Evolutionary conservation across 1,140 invertebrate species (phyloP), one percentile per base, ranked within the genome.

Genomic region (Penaeus vannamei): DNA sequence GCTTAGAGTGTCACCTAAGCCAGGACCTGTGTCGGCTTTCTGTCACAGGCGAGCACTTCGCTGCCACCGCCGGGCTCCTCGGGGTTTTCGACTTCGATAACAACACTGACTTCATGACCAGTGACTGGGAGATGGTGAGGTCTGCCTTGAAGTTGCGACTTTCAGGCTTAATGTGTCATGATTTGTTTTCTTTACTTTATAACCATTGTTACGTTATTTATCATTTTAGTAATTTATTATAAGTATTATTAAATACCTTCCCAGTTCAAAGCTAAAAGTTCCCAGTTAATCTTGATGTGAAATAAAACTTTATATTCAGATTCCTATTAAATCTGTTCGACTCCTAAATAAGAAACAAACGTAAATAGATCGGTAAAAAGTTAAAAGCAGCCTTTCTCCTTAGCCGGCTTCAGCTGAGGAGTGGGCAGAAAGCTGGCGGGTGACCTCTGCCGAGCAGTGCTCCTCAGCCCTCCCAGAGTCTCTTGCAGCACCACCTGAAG

Each of bases 81-180:
- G 90, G 90, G 14, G 90, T 91, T n/a, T 91, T 89, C n/a, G 90
- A 91, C 59, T 84, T 83, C 20, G 90, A 91, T 60, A 86, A 83
- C 60, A 90, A 76, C 87, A 90, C 90, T 4, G 90, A 91, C 42
- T 87, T 90, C 60, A 91, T 91, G 90, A 91, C 90, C 53, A 91
- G 90, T 62, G 81, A 84, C 29, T 91, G 90, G 90, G 90, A 91
- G 36, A 87, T 88, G 85, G 90, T 91, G 29, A 61, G 90, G 10
- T 53, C 53, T 53, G 53, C 53, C 53, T 53, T 2, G 17, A 53
- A 12, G 10, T 53, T 53, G 17, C 12, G 12, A 12, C 3, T 60
- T 36, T 12, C 19, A 53, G 53, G 53, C 14, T 53, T 53, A 53
- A 12, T 53, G 53, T 12, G 53, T 17, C 0, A 14, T 53, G 17